phyloP scores from a whole-genome alignment of 2,797 vertebrate genomes.

The Furcifer pardalis region DNA sequence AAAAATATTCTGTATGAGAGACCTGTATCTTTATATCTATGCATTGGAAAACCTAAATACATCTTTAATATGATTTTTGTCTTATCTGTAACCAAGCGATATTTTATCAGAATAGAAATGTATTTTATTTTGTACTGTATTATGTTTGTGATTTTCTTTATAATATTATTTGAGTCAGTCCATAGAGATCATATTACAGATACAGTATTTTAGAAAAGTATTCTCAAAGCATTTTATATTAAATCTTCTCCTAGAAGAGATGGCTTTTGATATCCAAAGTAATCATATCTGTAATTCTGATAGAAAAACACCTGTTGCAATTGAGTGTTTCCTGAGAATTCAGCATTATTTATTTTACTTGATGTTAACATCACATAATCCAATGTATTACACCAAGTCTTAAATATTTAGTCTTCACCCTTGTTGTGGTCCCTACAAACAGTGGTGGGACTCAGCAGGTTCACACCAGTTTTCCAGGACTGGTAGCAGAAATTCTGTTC shows the following conservation, averaged over 20 bases:
- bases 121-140: background rate
- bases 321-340: background rate
- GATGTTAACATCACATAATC: background rate
- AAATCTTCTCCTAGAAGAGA: background rate
- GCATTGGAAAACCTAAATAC: fast-evolving
- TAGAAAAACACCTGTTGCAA: background rate
- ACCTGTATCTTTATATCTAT: background rate
- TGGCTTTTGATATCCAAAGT: background rate
- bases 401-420: no score
- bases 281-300: background rate
- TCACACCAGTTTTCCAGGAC: no score
- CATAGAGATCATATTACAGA: background rate
- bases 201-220: background rate
- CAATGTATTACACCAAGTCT: no score
- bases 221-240: slow-evolving; percentile 1
- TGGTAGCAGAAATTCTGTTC: no score
- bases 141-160: background rate
- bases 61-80: background rate
- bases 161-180: background rate
- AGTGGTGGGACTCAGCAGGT: no score
- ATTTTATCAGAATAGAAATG: background rate
- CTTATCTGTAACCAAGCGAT: fast-evolving
- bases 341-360: background rate
- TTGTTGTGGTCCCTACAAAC: no score
- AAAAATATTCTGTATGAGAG: background rate